Conservation (phyloP, 2,797 vertebrate genomes). For the Huso huso region DNA sequence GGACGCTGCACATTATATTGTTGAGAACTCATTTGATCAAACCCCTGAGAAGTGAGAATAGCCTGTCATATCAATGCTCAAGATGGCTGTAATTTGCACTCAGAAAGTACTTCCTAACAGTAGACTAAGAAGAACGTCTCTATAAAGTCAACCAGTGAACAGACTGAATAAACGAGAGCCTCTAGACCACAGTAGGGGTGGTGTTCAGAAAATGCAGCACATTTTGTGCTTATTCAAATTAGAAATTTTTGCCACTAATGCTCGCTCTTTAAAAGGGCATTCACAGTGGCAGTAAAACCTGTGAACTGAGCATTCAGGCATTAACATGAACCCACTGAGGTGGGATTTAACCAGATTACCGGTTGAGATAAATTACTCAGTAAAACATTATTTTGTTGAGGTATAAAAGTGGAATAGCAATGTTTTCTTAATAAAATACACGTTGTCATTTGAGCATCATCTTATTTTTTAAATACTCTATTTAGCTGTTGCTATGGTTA, state of each 20-base stretch:
- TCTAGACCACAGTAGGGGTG: slow-evolving; percentile 39
- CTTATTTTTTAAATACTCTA: no score
- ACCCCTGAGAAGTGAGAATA: slow-evolving; percentile 74
- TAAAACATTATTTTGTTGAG: no score
- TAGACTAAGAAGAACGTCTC: slow-evolving; percentile 68
- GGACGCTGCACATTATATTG: slow-evolving; percentile 72
- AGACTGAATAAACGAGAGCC: slow-evolving; percentile 52
- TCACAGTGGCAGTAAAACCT: slow-evolving; percentile 14
- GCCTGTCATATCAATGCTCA: slow-evolving; percentile 69
- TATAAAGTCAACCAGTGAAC: slow-evolving; percentile 59
- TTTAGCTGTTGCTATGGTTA: no score
- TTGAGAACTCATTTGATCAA: slow-evolving; percentile 78
- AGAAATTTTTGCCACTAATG: slow-evolving; percentile 14
- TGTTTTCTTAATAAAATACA: no score
- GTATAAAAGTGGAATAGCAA: no score
- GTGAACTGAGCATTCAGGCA: not conserved
- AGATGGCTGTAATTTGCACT: slow-evolving; percentile 72
- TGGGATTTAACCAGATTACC: no score
- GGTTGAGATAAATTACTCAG: no score
- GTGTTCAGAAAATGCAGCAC: slow-evolving; percentile 18
- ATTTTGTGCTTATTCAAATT: slow-evolving; percentile 7
- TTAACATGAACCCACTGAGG: not conserved
- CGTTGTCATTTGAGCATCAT: no score
- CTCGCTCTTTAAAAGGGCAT: slow-evolving; percentile 3
- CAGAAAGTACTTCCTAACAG: slow-evolving; percentile 62